Base-by-base conservation (phyloP, 2,797 vertebrate genomes). In the Clamator glandarius region DNA sequence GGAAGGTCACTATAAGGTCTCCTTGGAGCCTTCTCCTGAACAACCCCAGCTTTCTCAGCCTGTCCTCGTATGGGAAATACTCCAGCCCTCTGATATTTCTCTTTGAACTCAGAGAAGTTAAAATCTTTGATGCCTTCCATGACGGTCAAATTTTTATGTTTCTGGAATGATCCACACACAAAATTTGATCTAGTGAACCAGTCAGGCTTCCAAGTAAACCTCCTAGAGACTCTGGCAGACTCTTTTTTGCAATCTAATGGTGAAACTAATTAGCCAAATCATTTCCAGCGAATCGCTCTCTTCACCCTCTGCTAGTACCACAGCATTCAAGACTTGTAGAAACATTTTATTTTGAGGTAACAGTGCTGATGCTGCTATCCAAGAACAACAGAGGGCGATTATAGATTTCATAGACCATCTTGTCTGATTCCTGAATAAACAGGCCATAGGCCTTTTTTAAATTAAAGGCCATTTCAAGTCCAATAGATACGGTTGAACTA, bases 331-430 rank as follows among this genome's bases (percentile, higher is more conserved):
- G 89, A 39, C 92, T 68, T 75, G 62, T 86, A 66, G 90, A 94
- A 94, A 91, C 61, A 58, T 69, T 80, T 90, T 76, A 64, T 70
- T 85, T 78, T 10, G 39, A 92, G 92, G 78, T 82, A 84, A 77
- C 31, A 68, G 83, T 3, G 44, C 61, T 79, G 70, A 7, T 82
- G 83, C 55, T 36, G 8, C 70, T 57, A 17, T 91, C 95, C 94
- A 96, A 95, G 77, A 96, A 93, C 80, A 94, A 96, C 1, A 96
- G 58, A 66, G 42, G 66, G 42, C 6, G 17, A 89, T 66, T 89
- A 79, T 8, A 41, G 68, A 79, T 92, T 87, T 87, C 84, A 42
- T 5, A 89, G 75, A 67, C 41, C 54, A 91, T 67, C 94, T 89
- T 26, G 77, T 73, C 42, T 86, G 78, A 90, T 88, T 92, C 94